phyloP scores from a whole-genome alignment of 2,888 invertebrate genomes.

The Fabriciana adippe region DNA sequence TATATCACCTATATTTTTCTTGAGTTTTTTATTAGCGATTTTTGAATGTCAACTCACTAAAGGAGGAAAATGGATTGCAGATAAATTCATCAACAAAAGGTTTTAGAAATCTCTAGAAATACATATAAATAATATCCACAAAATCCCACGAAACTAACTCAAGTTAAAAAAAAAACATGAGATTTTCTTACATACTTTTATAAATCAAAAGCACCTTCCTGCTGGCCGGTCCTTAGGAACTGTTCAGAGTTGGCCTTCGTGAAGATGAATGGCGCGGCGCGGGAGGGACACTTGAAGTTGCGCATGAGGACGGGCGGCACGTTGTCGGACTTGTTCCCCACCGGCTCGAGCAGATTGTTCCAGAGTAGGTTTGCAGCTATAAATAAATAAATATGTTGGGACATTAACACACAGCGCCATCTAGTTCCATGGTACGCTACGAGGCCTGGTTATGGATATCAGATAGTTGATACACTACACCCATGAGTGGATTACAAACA shows the following conservation, averaged over 20 bases:
- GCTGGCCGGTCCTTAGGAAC: conserved; percentile 58
- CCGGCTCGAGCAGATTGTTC: conserved; percentile 88
- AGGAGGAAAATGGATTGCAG: too few species aligned
- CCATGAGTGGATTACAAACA: too few species aligned
- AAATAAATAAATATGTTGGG: too few species aligned
- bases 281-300: conserved; percentile 83
- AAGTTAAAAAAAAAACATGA: not conserved
- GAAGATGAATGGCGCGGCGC: conserved; percentile 84
- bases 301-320: conserved; percentile 82
- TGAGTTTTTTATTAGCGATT: too few species aligned
- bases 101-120: too few species aligned
- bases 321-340: conserved; percentile 83
- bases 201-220: conserved; percentile 54
- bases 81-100: too few species aligned
- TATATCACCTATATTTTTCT: too few species aligned
- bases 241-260: conserved; percentile 80
- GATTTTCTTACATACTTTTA: conserved; percentile 34
- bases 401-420: too few species aligned
- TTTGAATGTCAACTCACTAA: too few species aligned
- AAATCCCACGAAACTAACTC: not conserved
- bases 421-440: too few species aligned
- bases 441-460: too few species aligned
- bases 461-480: too few species aligned
- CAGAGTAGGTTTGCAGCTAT: conserved; percentile 86
- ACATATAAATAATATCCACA: not conserved